Evolutionary conservation across 2,888 invertebrate genomes (phyloP), one percentile per base, ranked within the genome.

Genomic region (Chrysolina americana): DNA sequence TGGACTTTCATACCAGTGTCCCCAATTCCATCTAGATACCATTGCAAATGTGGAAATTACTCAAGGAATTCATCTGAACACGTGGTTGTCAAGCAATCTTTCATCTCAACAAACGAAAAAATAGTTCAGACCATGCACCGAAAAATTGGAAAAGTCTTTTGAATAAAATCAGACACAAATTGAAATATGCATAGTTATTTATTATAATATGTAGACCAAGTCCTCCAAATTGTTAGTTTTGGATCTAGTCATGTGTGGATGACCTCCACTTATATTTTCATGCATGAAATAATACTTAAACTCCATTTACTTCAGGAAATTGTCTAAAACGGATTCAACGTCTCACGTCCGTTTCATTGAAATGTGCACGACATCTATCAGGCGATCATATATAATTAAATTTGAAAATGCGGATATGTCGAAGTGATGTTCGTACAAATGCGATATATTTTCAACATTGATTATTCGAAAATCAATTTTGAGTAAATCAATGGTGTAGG

Each of bases 241-340:
- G 28, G 28, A 23, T 28, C 28, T n/a, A 59, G 28, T 59, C 59
- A 59, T 59, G n/a, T 59, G 59, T 59, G 28, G 23, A n/a, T 15
- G n/a, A n/a, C n/a, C 15, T 13, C 15, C 28, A 28, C 59, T 59
- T 36, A 59, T 28, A 59, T 59, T 76, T 73, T 73, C 47, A 64
- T 65, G 71, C 70, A 71, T 68, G 73, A 66, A 44, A 68, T 62
- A 41, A 41, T 65, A 21, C 23, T 17, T 63, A 53, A 59, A 63
- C 44, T 62, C 50, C 66, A 70, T 73, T 72, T 75, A 75, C 59
- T 59, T 36, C 44, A 53, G 41, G 41, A 69, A 75, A 75, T 73
- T 69, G 59, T 28, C 28, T 48, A n/a, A 28, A 9, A 28, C 6
- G 28, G 13, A 59, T n/a, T 53, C 53, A 53, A 53, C 21, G 17